A percentile compares a stretch with the other conserved stretches of the same genome.
phyloP scores from a whole-genome alignment of 2,888 invertebrate genomes.

The Micoletzkya japonica region DNA sequence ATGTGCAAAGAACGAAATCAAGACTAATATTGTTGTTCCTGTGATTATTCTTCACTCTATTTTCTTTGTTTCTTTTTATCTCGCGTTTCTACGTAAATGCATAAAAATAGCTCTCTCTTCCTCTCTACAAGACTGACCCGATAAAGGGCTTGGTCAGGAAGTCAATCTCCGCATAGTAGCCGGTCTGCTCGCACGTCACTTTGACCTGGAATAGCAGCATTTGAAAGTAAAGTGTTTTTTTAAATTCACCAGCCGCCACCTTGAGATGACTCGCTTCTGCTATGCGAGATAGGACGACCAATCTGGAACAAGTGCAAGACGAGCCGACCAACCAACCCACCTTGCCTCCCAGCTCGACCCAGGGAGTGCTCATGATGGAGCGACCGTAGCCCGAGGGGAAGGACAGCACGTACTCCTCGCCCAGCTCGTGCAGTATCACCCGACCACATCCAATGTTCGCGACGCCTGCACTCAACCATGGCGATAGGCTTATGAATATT shows the following conservation, averaged over 20 bases:
- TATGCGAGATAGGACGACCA: no score
- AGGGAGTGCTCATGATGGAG: constrained; percentile 94
- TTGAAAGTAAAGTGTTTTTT: no score
- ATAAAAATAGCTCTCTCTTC: no score
- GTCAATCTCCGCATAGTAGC: constrained; percentile 87
- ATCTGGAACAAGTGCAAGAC: no score
- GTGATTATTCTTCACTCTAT: no score
- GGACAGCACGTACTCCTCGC: constrained; percentile 87
- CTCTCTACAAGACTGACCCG: constrained; percentile 37
- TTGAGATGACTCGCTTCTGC: not conserved
- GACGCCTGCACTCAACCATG: constrained; percentile 74
- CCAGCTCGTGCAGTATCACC: constrained; percentile 80
- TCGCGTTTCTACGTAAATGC: no score
- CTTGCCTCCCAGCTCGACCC: constrained; percentile 96
- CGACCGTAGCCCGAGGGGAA: constrained; percentile 98
- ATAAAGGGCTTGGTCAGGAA: constrained; percentile 81
- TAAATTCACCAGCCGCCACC: not conserved
- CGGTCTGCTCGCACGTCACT: constrained; percentile 85
- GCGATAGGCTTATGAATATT: no score
- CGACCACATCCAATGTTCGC: constrained; percentile 93
- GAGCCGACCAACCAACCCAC: constrained; percentile 75
- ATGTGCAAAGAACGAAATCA: no score
- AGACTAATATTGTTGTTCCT: no score
- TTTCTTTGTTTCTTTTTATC: no score
- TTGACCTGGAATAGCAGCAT: constrained; percentile 70